Percentiles rank a stretch among this genome's conserved stretches.
phyloP scores from a whole-genome alignment of 2,888 invertebrate genomes.

The Pegoplata infirma region DNA sequence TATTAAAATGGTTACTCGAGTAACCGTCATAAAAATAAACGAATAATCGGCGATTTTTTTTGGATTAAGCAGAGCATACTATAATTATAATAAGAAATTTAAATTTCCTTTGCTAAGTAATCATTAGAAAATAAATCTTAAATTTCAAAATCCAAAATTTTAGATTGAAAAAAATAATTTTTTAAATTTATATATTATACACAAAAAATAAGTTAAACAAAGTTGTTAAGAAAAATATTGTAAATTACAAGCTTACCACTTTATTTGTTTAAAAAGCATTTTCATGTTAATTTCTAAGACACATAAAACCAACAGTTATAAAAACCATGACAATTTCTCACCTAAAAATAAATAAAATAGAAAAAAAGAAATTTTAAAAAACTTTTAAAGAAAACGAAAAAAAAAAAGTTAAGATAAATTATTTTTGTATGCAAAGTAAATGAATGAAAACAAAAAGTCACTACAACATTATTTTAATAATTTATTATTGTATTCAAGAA shows the following conservation, averaged over 20 bases:
- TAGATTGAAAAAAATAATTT: background rate
- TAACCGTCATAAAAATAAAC: too few species aligned
- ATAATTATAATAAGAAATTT: too few species aligned
- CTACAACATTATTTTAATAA: too few species aligned
- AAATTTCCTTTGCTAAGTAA: too few species aligned
- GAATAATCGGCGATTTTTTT: too few species aligned
- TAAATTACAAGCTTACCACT: background rate
- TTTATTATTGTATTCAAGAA: conserved; percentile 18
- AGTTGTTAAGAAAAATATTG: background rate
- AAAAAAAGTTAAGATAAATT: too few species aligned
- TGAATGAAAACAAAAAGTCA: too few species aligned
- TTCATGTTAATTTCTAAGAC: conserved; percentile 35
- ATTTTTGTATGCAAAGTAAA: too few species aligned
- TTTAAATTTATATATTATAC: background rate
- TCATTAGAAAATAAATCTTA: too few species aligned
- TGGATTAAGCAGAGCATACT: too few species aligned
- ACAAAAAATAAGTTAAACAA: background rate
- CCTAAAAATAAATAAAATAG: conserved; percentile 41
- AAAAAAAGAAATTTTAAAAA: conserved; percentile 20
- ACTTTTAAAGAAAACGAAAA: conserved; percentile 2
- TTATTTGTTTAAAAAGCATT: conserved; percentile 25
- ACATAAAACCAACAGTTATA: background rate
- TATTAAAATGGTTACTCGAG: too few species aligned
- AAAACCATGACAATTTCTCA: conserved; percentile 37
- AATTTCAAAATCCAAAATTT: too few species aligned